Base-by-base conservation (phyloP, 1,140 invertebrate genomes). In the Caenorhabditis remanei region DNA sequence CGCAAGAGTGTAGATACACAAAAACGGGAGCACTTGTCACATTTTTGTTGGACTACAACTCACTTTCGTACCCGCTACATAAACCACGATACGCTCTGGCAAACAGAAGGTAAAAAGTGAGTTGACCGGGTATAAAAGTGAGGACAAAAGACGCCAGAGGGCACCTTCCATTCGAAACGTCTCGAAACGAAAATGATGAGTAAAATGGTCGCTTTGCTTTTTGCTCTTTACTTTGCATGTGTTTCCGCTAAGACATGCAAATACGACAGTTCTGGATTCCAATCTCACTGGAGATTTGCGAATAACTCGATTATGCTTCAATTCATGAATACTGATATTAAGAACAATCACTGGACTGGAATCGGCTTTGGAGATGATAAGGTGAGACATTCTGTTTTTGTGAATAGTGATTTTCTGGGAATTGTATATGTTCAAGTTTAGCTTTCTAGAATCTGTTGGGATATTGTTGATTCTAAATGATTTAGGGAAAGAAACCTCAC, bases 281-380 rank as follows among this genome's bases (percentile, higher is more conserved):
- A 79, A 50, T 48, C 46, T 32, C 14, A 79, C 46, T 79, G 71
- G 71, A 13, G 71, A 48, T 48, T 50, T 21, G 71, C 71, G 4
- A 79, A 79, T 79, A 79, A 79, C 24, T 79, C 71, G 71, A 79
- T 79, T 79, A 79, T 50, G 32, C 43, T 79, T 48, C 71, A 79
- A 50, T 79, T 79, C 71, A 79, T 50, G 71, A 79, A 79, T 24
- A 79, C 71, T 50, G 71, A 79, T 79, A 79, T 79, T 79, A 79
- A 79, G 46, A 79, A 79, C 24, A 79, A 79, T 24, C 32, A 79
- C 21, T 79, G 71, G 71, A 79, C 71, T 53, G 71, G 71, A 50
- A 50, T 79, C 53, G 71, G 71, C 8, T 79, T 79, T 53, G 71
- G 71, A 79, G 71, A 79, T 79, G 46, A 79, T 79, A 79, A 79